phyloP scores from a whole-genome alignment of 2,797 vertebrate species.

The Pelochelys cantorii region DNA sequence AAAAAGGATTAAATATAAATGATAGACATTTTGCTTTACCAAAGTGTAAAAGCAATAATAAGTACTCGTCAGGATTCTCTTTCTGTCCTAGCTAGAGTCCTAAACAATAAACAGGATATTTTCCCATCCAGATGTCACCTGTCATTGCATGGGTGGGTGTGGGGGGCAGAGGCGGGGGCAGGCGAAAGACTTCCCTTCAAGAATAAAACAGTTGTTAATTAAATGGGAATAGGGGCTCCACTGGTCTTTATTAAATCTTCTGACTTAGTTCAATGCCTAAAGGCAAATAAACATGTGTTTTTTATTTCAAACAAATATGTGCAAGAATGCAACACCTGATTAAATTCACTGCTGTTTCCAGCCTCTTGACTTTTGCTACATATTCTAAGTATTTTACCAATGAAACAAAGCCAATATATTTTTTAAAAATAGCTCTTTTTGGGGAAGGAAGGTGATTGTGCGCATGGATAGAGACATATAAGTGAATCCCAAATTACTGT shows the following conservation, averaged over 20 bases:
- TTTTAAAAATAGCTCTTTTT: slow-evolving; percentile 51
- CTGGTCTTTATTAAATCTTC: not conserved
- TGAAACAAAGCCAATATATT: slow-evolving; percentile 37
- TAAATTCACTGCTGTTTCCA: not conserved
- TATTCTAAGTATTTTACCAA: slow-evolving; percentile 48
- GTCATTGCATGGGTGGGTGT: not conserved
- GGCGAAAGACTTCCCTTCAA: not conserved
- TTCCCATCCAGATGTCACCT: slow-evolving; percentile 24
- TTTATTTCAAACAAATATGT: not conserved
- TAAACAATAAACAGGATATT: not conserved
- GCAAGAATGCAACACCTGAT: not conserved
- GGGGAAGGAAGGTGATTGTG: not conserved
- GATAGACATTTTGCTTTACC: not conserved
- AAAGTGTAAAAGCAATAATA: slow-evolving; percentile 48
- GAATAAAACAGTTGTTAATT: not conserved
- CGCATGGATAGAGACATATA: slow-evolving; percentile 70
- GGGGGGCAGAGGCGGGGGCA: too few relatives aligned
- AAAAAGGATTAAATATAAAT: slow-evolving; percentile 10
- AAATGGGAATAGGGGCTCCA: not conserved
- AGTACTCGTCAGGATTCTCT: slow-evolving; percentile 9
- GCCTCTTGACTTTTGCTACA: slow-evolving; percentile 17
- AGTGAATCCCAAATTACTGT: slow-evolving; percentile 73
- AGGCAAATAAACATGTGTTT: not conserved
- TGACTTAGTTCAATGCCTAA: slow-evolving; percentile 5
- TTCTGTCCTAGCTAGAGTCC: not conserved